Percentiles rank a stretch among this genome's conserved stretches.
Evolutionary conservation across 2,888 invertebrate species (phyloP).

Genomic region (Acholoe squamosa): DNA sequence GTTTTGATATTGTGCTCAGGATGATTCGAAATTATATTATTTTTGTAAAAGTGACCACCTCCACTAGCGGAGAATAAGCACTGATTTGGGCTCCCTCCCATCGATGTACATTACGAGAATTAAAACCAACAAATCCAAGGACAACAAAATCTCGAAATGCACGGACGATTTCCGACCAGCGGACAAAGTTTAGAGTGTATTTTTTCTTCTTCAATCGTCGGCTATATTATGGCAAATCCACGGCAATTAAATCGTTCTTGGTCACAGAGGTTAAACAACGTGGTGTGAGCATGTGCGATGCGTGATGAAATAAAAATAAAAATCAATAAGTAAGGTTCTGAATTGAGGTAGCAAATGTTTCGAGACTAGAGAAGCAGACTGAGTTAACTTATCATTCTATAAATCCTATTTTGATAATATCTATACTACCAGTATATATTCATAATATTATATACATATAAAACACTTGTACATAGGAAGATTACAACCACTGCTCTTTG

Average conservation of each 20-base stretch:
- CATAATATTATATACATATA: slow-evolving; percentile 53
- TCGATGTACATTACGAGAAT: neutral
- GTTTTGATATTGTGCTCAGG: slow-evolving; percentile 19
- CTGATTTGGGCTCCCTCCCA: too few species aligned
- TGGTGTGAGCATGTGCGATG: neutral
- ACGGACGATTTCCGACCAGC: slow-evolving; percentile 43
- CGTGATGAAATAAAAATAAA: neutral
- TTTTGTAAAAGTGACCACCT: too few species aligned
- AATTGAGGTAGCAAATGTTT: slow-evolving; percentile 53
- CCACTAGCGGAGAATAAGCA: too few species aligned
- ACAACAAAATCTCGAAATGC: slow-evolving; percentile 42
- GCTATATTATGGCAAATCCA: slow-evolving; percentile 35
- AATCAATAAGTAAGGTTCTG: slow-evolving; percentile 8
- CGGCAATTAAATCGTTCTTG: slow-evolving; percentile 5
- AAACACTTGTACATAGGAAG: slow-evolving; percentile 47
- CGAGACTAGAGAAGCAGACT: slow-evolving; percentile 57
- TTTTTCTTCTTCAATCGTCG: neutral
- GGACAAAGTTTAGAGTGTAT: slow-evolving; percentile 18
- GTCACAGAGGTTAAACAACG: neutral
- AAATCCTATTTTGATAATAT: slow-evolving; percentile 36
- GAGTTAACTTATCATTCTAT: slow-evolving; percentile 36
- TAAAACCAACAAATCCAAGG: neutral
- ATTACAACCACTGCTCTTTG: slow-evolving; percentile 53
- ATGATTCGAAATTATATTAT: neutral
- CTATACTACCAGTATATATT: slow-evolving; percentile 43